Evolutionary conservation across 2,113 vertebrate genomes (phyloP).

Genomic region (Heterotilapia buettikoferi): DNA sequence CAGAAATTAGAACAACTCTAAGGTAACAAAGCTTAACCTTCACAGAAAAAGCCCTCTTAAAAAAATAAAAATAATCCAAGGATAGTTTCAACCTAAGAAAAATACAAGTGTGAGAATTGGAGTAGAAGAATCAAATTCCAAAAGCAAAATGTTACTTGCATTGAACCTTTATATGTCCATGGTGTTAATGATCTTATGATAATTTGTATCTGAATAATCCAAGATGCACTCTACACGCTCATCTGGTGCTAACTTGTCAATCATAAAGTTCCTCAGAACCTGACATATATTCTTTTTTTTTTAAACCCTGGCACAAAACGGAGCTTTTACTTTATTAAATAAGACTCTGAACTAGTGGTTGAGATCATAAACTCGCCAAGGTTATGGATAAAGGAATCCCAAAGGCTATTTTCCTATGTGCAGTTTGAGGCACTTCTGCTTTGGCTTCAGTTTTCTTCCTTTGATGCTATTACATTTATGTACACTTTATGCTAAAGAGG

Average conservation of each 20-base stretch:
- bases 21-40: background rate
- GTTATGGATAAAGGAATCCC: background rate
- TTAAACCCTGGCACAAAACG: fast-evolving
- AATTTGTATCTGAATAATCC: background rate
- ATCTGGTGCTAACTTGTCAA: background rate
- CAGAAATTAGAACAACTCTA: background rate
- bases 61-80: background rate
- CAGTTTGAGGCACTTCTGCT: fast-evolving
- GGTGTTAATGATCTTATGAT: background rate
- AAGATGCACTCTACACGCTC: background rate
- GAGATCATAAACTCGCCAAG: fast-evolving
- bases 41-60: background rate
- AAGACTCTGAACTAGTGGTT: background rate
- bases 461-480: background rate
- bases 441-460: background rate
- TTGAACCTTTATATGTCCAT: background rate
- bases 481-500: background rate
- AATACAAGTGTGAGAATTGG: background rate
- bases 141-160: background rate
- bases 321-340: background rate
- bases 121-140: background rate
- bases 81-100: background rate
- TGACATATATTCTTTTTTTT: background rate
- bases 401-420: background rate
- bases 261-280: background rate